Base-by-base conservation (phyloP, 2,113 vertebrate species). In the Corythaeola cristata region DNA sequence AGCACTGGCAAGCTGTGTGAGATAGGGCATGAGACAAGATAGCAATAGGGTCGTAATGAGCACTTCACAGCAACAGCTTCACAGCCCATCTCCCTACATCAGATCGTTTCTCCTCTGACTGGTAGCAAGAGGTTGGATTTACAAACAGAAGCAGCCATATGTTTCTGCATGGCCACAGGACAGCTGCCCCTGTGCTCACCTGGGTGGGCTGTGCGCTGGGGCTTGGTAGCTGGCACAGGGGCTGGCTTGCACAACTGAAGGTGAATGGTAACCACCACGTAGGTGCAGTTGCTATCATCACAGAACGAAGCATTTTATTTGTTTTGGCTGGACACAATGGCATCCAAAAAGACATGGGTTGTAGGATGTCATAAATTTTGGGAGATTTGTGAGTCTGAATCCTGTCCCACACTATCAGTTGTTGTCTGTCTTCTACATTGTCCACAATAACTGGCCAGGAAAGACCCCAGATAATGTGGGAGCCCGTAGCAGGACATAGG, bases 211-310 rank as follows among this genome's bases (percentile, higher is more conserved):
- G 26, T 82, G 49, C 15, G 16, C 52, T 19, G 21, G 33, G 59
- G 21, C 44, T 89, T 89, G 62, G 41, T 37, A 59, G 16, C 35
- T 62, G 67, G 21, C 41, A 37, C 22, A 37, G 55, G 21, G 77
- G 7, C 32, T 84, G 35, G 21, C 9, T 78, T 63, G 32, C 55
- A 49, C 55, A 59, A 13, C 24, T 17, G 33, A n/a, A 59, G 19
- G 7, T 37, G 5, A n/a, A 2, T n/a, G 13, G 39, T 55, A 68
- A 53, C 13, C 23, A 44, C 26, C 2, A 5, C 1, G 1, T 13
- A 47, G 33, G 26, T 63, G 32, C 17, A 59, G 45, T 24, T 72
- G 27, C 27, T 52, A 1, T 44, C 19, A 8, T 52, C 3, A 8
- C 27, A 8, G 12, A 75, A 56, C 27, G 30, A 72, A 39, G 37